Percentiles rank a stretch among this genome's conserved stretches.
Conservation (phyloP, 2,797 vertebrate species). For the Gymnodraco acuticeps region DNA sequence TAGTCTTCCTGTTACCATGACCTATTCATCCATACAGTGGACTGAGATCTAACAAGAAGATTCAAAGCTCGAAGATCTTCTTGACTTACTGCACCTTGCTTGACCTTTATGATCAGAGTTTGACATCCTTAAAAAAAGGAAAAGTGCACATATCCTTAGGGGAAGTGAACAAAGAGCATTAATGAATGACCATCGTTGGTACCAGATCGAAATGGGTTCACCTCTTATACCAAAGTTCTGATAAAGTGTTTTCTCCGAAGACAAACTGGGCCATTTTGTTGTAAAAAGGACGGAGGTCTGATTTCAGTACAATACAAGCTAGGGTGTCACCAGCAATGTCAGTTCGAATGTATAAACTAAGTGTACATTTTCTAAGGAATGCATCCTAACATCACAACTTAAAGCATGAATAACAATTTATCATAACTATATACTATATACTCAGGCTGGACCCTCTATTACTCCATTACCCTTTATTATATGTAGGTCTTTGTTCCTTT, state of each 20-base stretch:
- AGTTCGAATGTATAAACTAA: too few species aligned
- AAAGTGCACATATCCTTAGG: neutral
- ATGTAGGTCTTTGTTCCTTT: neutral
- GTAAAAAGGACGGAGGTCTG: too few species aligned
- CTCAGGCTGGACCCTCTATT: neutral
- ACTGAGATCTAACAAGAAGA: conserved; percentile 23
- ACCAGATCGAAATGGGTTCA: neutral
- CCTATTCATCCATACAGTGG: conserved; percentile 1
- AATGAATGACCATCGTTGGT: neutral
- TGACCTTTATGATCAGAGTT: neutral
- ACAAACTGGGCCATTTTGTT: too few species aligned
- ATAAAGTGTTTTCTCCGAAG: too few species aligned
- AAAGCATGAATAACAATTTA: too few species aligned
- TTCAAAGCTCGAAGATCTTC: conserved; percentile 15
- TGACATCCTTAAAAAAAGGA: neutral
- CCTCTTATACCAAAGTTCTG: too few species aligned
- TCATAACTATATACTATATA: too few species aligned
- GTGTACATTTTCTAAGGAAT: too few species aligned
- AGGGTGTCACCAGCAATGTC: too few species aligned
- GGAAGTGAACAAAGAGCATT: neutral
- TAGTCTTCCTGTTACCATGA: conserved; percentile 10
- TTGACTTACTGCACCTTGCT: neutral
- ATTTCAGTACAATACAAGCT: too few species aligned
- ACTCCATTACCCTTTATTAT: neutral
- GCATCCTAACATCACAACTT: too few species aligned